phyloP scores from a whole-genome alignment of 2,113 vertebrate species.

The Atherinomorus stipes region DNA sequence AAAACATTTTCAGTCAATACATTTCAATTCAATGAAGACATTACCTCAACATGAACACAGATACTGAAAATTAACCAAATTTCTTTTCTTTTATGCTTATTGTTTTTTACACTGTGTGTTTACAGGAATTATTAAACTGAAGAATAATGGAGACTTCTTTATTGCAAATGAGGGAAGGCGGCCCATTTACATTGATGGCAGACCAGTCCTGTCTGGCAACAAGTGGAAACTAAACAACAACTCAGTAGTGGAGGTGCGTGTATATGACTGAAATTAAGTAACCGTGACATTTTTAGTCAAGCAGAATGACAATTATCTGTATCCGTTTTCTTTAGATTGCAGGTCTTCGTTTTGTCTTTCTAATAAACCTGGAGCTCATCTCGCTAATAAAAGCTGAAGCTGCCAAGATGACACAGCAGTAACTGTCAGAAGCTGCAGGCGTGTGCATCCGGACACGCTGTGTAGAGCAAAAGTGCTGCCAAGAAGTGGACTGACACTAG shows the following conservation, averaged over 20 bases:
- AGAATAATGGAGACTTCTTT: constrained; percentile 96
- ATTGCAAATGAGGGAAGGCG: constrained; percentile 94
- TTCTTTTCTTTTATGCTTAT: neutral
- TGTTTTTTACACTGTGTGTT: neutral
- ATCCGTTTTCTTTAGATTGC: constrained; percentile 85
- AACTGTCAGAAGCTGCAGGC: constrained; percentile 53
- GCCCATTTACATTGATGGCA: constrained; percentile 94
- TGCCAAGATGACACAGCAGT: constrained; percentile 93
- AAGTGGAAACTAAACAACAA: constrained; percentile 98
- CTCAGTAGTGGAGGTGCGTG: constrained; percentile 91
- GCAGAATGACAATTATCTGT: neutral
- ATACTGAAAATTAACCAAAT: too few species aligned
- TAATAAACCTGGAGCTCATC: constrained; percentile 97
- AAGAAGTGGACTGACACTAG: constrained; percentile 9
- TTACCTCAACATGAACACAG: neutral
- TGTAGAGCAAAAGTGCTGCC: neutral
- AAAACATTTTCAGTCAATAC: neutral
- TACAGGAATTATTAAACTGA: constrained; percentile 94
- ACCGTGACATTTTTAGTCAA: neutral
- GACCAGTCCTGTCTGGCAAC: constrained; percentile 92
- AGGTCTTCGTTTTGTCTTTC: constrained; percentile 95
- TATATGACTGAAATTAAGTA: neutral
- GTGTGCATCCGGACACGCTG: neutral
- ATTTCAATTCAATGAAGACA: neutral
- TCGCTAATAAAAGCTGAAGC: constrained; percentile 95